A percentile compares a stretch with the other conserved stretches of the same genome.
These are phyloP conservation scores for Chymomyza costata DNA, from an alignment of 1,140 invertebrate genomes.

Conservation along the genomic window DNA sequence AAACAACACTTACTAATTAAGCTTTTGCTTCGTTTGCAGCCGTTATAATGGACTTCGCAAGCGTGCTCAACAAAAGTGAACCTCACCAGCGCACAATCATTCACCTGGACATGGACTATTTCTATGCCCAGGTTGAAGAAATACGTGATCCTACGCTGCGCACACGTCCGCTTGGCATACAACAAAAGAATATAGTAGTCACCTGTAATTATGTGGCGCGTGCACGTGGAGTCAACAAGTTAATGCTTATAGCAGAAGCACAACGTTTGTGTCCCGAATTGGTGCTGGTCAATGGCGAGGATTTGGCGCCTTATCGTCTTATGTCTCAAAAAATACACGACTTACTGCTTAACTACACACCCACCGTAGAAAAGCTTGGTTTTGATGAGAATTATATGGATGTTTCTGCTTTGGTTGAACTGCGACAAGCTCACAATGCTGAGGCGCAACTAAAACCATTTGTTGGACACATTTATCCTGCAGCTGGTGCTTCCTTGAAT, in stretches of 20 bases:
- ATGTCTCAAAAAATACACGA: constrained; percentile 83
- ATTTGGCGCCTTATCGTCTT: constrained; percentile 83
- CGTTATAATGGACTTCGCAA: constrained; percentile 61
- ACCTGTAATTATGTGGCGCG: constrained; percentile 88
- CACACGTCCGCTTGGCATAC: constrained; percentile 82
- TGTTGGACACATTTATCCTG: constrained; percentile 78
- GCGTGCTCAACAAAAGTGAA: constrained; percentile 58
- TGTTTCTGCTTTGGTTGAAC: constrained; percentile 81
- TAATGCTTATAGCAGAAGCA: constrained; percentile 83
- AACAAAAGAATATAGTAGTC: constrained; percentile 87
- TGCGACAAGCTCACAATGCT: constrained; percentile 60
- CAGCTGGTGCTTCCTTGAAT: constrained; percentile 73
- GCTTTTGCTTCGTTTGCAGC: constrained; percentile 29
- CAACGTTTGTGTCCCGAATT: constrained; percentile 81
- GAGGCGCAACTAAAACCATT: constrained; percentile 64
- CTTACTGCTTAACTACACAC: constrained; percentile 81
- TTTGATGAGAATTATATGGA: constrained; percentile 88
- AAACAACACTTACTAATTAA: no score
- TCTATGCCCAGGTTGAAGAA: constrained; percentile 90
- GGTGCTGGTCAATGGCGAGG: constrained; percentile 84
- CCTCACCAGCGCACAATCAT: constrained; percentile 78
- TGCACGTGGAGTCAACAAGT: constrained; percentile 83
- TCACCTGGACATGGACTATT: constrained; percentile 87
- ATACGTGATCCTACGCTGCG: constrained; percentile 80
- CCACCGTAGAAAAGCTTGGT: constrained; percentile 84